Conservation (phyloP, 2,113 vertebrate species). For the Scytalopus superciliaris region DNA sequence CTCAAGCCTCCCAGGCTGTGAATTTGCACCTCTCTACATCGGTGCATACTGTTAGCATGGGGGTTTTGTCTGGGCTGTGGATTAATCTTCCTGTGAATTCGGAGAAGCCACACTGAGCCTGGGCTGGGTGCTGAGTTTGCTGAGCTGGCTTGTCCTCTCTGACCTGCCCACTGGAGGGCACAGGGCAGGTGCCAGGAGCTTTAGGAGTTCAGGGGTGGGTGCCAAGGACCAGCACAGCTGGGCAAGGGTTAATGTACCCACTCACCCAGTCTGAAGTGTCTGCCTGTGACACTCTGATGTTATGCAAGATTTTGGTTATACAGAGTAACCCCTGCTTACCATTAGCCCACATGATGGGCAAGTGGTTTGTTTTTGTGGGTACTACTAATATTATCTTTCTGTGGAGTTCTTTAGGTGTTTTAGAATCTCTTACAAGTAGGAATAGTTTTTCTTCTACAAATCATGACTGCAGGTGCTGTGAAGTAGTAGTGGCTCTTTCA, state of each 20-base stretch:
- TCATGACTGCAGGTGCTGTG: background rate
- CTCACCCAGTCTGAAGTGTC: accelerated
- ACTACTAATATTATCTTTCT: background rate
- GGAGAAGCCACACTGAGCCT: background rate
- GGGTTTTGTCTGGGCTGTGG: background rate
- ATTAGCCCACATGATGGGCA: background rate
- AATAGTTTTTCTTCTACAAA: background rate
- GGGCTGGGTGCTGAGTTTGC: background rate
- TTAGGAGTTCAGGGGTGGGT: background rate
- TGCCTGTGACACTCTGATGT: background rate
- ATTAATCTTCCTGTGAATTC: background rate
- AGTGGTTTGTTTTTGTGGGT: background rate
- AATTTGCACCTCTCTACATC: background rate
- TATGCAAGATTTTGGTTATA: background rate
- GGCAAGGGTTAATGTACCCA: background rate
- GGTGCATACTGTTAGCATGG: accelerated
- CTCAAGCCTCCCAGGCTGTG: background rate
- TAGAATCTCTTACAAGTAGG: background rate
- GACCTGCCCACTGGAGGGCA: background rate
- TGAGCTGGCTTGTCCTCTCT: background rate
- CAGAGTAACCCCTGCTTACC: background rate
- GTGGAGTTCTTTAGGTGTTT: background rate
- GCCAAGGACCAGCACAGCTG: background rate
- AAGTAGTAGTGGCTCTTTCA: constrained; percentile 5
- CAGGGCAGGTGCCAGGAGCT: too few relatives aligned